phyloP scores from a whole-genome alignment of 2,113 vertebrate species.

The Clupea harengus region DNA sequence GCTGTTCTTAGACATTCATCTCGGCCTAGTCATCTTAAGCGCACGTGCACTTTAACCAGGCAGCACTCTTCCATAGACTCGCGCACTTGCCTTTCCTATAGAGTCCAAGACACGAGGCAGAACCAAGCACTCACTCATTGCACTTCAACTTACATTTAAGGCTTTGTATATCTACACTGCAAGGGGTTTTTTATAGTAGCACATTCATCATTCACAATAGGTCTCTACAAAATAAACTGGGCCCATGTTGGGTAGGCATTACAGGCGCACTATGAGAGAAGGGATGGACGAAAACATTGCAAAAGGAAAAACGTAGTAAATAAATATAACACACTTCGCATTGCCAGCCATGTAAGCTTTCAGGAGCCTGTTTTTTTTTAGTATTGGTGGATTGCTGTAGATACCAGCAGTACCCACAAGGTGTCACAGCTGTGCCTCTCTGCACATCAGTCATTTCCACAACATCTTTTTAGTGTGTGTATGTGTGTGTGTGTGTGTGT shows the following conservation, averaged over 20 bases:
- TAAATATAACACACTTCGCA: background rate
- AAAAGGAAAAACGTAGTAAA: background rate
- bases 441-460: background rate
- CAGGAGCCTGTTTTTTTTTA: background rate
- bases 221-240: conserved; percentile 5
- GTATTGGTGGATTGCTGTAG: conserved; percentile 4
- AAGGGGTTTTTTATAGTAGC: conserved; percentile 21
- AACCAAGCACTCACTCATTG: conserved; percentile 22
- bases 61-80: background rate
- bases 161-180: conserved; percentile 36
- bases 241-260: conserved; percentile 8
- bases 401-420: background rate
- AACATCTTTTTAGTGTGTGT: background rate
- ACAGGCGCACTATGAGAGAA: background rate
- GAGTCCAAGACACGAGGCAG: conserved; percentile 26
- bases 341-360: conserved; percentile 11
- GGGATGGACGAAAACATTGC: background rate
- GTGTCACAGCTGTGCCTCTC: background rate
- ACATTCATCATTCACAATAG: conserved; percentile 16
- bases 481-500: background rate
- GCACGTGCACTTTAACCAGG: background rate
- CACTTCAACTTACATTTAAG: conserved; percentile 34
- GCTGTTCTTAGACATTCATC: background rate
- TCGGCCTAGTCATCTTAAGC: background rate
- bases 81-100: conserved; percentile 14